Evolutionary conservation across 2,888 invertebrate genomes (phyloP), one percentile per base, ranked within the genome.

Genomic region (Patella pellucida): DNA sequence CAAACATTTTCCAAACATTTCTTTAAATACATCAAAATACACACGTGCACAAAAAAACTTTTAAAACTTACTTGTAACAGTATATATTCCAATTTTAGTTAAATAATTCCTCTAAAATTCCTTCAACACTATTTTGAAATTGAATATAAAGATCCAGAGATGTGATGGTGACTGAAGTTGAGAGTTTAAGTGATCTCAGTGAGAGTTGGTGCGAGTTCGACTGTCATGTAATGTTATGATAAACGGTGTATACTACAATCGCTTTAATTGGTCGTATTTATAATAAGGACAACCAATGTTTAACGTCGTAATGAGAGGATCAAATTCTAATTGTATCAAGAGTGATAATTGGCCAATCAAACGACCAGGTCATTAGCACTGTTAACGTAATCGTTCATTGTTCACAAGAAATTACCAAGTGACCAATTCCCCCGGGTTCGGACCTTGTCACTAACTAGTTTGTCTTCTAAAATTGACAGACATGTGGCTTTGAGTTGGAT

Each of bases 271-370:
- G 62, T 62, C 62, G 62, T 62, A 62, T 11, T 41, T 41, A 41
- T 41, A 19, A 23, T 62, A 9, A 19, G 14, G 23, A 62, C 62
- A 19, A 62, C 62, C 41, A 62, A 62, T 62, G 23, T 62, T 62
- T 62, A 62, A 62, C 19, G 62, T 62, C 62, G 62, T 62, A 62
- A 62, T 62, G 62, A 62, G 23, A 23, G 62, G 62, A 62, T 62
- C 62, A 62, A 62, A 19, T 23, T 62, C 19, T 23, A 62, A 62
- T 62, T 62, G 62, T 23, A 19, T 23, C 19, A 15, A 62, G 62
- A 62, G 62, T 14, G 62, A 62, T 62, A 62, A 62, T 62, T 62
- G 62, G 62, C 62, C 62, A 62, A 62, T 62, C 62, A 62, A 23
- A 23, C 23, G 62, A 19, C 19, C 23, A 23, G 62, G 62, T 62